Conservation (phyloP, 2,888 invertebrate genomes). For the Papilio gigon region DNA sequence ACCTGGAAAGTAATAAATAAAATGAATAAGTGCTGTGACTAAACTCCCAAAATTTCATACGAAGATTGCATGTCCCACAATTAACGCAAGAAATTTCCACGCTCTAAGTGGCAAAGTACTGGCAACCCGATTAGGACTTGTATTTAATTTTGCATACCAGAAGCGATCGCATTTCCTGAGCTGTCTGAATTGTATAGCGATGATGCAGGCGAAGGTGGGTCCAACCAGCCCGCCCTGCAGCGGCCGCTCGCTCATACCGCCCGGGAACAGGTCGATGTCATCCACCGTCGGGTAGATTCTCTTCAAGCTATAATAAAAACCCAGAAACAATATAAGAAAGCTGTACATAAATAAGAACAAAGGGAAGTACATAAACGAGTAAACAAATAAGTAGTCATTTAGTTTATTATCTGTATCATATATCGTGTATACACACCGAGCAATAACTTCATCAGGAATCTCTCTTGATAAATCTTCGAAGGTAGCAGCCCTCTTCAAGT, state of each 20-base stretch:
- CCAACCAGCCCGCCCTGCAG: constrained; percentile 96
- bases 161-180: constrained; percentile 96
- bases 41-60: too few relatives aligned
- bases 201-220: constrained; percentile 96
- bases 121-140: background rate
- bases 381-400: too few relatives aligned
- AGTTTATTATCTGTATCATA: too few relatives aligned
- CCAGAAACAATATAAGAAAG: background rate
- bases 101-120: too few relatives aligned
- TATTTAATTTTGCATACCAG: constrained; percentile 87
- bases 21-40: background rate
- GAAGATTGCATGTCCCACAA: background rate
- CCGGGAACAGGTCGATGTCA: constrained; percentile 98
- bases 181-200: constrained; percentile 96
- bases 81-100: background rate
- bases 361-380: too few relatives aligned
- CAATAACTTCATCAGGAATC: constrained; percentile 92
- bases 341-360: too few relatives aligned
- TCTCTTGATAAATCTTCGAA: constrained; percentile 95
- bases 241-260: constrained; percentile 94
- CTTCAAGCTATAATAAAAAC: constrained; percentile 81
- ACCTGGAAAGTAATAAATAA: constrained; percentile 76
- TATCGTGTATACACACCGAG: constrained; percentile 63
- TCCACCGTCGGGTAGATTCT: constrained; percentile 94
- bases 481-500: constrained; percentile 90